Evolutionary conservation across 2,888 invertebrate species (phyloP).

Genomic region (Zeuzera pyrina): DNA sequence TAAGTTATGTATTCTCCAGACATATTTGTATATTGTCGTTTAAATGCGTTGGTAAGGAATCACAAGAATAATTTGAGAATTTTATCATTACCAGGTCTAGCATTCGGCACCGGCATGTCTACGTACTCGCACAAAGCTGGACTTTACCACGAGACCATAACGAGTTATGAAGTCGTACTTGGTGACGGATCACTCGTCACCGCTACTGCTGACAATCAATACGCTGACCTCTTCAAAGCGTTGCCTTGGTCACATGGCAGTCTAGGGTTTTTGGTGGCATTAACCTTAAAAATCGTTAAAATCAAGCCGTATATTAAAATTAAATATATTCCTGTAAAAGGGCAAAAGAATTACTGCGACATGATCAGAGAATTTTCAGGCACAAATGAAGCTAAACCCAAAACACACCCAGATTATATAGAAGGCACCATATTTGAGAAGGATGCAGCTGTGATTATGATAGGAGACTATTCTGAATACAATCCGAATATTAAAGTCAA

Average conservation of each 20-base stretch:
- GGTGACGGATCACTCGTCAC: constrained; percentile 75
- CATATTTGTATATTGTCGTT: no score
- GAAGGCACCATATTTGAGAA: constrained; percentile 78
- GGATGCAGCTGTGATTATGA: constrained; percentile 77
- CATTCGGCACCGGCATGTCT: constrained; percentile 82
- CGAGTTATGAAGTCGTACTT: constrained; percentile 77
- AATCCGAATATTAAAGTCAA: constrained; percentile 68
- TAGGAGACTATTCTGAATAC: constrained; percentile 76
- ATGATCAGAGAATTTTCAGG: constrained; percentile 75
- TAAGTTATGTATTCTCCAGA: no score
- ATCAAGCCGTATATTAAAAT: constrained; percentile 78
- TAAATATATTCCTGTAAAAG: constrained; percentile 75
- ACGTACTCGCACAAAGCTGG: constrained; percentile 81
- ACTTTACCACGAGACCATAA: constrained; percentile 78
- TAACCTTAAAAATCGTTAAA: constrained; percentile 75
- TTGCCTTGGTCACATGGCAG: constrained; percentile 80
- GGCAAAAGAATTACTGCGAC: constrained; percentile 76
- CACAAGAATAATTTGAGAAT: no score
- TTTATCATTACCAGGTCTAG: constrained; percentile 55
- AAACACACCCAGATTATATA: constrained; percentile 72
- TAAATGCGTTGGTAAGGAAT: no score
- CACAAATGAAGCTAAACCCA: constrained; percentile 54
- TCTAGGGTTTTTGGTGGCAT: constrained; percentile 75
- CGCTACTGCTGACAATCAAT: constrained; percentile 70
- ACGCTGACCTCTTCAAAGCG: constrained; percentile 72